Base-by-base conservation (phyloP, 2,113 vertebrate genomes). In the Blennius ocellaris region DNA sequence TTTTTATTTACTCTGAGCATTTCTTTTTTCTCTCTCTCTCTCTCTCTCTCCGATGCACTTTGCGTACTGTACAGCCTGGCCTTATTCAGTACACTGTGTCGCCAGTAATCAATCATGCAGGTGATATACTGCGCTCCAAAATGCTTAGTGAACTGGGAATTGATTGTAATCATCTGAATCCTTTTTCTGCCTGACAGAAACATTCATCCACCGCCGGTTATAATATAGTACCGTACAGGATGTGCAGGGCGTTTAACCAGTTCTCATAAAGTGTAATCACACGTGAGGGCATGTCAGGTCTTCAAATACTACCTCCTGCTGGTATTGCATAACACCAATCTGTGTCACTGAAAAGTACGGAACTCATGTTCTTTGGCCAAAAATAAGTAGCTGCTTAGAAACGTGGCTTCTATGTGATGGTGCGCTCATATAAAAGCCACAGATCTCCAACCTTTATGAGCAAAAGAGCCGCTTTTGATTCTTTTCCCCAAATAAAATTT, bases 161-260 rank as follows among this genome's bases (percentile, higher is more conserved):
- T 69, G 78, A 76, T 78, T 70, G 83, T 82, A 76, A 87, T 89
- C 70, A 86, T 80, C 41, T 65, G 62, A 80, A 82, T 75, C 78
- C 75, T 63, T 80, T 82, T 80, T 45, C 73, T 39, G 59, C 60
- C 60, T 73, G 79, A 78, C 73, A 79, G 44, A 76, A 51, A 77
- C 81, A 83, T 86, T 82, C 61, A 82, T 84, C 69, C 81, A 79
- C 64, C 69, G 55, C 70, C 69, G 36, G 58, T 51, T 57, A 64
- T 68, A 62, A 76, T 53, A 12, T 10, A 69, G 59, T 5, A 21
- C n/a, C 3, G 57, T 17, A 65, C 87, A 75, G 59, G 54, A 62
- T 67, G 73, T 74, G 37, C 74, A 48, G 52, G 51, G 60, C 15
- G 30, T 73, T 67, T 78, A 71, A 76, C 64, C 74, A 73, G 51